These are phyloP conservation scores for Nixonia krombeini DNA, from an alignment of 1,140 invertebrate species.

Conservation along the genomic window DNA sequence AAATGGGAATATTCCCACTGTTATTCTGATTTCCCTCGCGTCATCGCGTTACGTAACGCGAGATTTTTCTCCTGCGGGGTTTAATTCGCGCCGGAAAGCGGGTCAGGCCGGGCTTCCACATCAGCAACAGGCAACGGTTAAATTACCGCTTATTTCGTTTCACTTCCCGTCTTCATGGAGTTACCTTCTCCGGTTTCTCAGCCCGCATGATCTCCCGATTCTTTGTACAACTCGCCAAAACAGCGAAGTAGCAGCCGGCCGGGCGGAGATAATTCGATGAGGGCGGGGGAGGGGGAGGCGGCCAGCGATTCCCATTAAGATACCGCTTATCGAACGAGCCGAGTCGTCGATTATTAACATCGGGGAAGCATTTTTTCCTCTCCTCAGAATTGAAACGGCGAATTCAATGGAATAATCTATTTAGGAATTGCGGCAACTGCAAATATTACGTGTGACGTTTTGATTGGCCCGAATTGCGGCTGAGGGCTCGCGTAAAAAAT, in stretches of 20 bases:
- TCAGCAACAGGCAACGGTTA: background rate
- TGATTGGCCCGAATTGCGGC: too few relatives aligned
- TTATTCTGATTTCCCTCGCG: too few relatives aligned
- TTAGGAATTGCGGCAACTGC: too few relatives aligned
- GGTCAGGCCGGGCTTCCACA: background rate
- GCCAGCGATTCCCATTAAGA: constrained; percentile 34
- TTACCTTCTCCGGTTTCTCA: constrained; percentile 3
- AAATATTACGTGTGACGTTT: too few relatives aligned
- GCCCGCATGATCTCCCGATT: constrained; percentile 20
- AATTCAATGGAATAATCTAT: too few relatives aligned
- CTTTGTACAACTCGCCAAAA: constrained; percentile 14
- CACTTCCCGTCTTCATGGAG: constrained; percentile 3
- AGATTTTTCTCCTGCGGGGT: too few relatives aligned
- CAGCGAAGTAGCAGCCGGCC: constrained; percentile 3
- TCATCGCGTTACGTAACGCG: too few relatives aligned
- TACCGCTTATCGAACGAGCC: constrained; percentile 31
- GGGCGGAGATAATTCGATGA: constrained; percentile 19
- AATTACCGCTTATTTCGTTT: constrained; percentile 3
- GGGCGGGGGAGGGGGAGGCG: constrained; percentile 14
- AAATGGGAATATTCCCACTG: too few relatives aligned
- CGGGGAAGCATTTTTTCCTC: constrained; percentile 27
- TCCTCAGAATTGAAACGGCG: constrained; percentile 5
- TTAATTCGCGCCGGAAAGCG: background rate
- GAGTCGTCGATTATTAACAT: constrained; percentile 18
- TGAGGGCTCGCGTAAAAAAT: too few relatives aligned